Evolutionary conservation across 2,888 invertebrate genomes (phyloP).

Genomic region (Tolmerus cingulatus): DNA sequence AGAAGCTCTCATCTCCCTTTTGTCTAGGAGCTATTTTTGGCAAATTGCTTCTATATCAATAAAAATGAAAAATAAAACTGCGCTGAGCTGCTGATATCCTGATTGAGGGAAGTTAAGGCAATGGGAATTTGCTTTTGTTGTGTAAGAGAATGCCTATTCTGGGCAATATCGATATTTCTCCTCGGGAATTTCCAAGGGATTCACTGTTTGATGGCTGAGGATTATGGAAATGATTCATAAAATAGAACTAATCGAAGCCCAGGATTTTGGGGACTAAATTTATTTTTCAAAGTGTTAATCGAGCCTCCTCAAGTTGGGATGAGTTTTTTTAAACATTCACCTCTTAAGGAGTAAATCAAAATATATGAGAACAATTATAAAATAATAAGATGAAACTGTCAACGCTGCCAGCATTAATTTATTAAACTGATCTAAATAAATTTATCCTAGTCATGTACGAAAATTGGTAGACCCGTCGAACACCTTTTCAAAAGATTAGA

Average conservation of each 20-base stretch:
- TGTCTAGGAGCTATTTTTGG: conserved; percentile 31
- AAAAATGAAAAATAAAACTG: conserved; percentile 16
- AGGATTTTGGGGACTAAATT: not conserved
- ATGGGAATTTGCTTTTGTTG: conserved; percentile 1
- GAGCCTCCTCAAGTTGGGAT: not conserved
- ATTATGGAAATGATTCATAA: not conserved
- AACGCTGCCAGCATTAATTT: not conserved
- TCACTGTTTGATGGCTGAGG: not conserved
- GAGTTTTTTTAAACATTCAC: not conserved
- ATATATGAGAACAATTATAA: not conserved
- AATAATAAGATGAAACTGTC: not conserved
- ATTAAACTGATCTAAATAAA: not conserved
- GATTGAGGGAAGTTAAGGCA: not conserved
- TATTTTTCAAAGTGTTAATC: not conserved
- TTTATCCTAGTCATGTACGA: no score
- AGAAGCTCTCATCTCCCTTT: not conserved
- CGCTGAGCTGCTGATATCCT: not conserved
- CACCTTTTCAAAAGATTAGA: no score
- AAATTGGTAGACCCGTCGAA: no score
- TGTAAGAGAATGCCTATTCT: not conserved
- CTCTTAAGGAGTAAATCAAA: not conserved
- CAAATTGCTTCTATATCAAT: conserved; percentile 18
- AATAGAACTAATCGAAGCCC: not conserved
- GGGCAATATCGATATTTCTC: not conserved
- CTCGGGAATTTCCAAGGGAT: conserved; percentile 1